These are phyloP conservation scores for Oryzias woworae DNA, from an alignment of 2,113 vertebrate species.

Conservation along the genomic window DNA sequence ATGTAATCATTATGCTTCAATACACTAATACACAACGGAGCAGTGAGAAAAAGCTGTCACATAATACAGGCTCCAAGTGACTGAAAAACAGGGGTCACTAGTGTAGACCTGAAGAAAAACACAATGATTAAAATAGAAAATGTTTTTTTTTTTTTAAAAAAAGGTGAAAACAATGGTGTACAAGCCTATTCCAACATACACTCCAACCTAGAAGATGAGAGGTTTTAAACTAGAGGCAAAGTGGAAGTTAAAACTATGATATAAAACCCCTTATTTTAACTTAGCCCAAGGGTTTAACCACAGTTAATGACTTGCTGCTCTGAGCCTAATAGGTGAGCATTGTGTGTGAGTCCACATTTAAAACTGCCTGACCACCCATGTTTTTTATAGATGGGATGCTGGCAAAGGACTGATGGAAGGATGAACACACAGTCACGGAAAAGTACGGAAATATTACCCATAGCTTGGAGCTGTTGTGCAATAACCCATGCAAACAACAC, in stretches of 20 bases:
- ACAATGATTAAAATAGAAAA: too few species aligned
- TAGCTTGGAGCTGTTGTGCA: constrained; percentile 52
- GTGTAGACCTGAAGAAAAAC: too few species aligned
- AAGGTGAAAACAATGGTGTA: too few species aligned
- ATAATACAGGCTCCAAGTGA: too few species aligned
- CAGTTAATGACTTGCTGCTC: constrained; percentile 33
- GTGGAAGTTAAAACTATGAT: constrained; percentile 52
- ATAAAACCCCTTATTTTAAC: constrained; percentile 46
- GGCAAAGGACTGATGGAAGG: constrained; percentile 38
- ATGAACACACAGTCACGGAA: constrained; percentile 31
- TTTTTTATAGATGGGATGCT: constrained; percentile 65
- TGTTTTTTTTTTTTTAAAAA: too few species aligned
- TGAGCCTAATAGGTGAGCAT: constrained; percentile 35
- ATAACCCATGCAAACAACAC: constrained; percentile 40
- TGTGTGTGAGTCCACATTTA: constrained; percentile 51
- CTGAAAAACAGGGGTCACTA: too few species aligned
- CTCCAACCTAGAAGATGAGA: not conserved
- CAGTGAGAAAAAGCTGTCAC: too few species aligned
- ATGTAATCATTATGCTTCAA: too few species aligned
- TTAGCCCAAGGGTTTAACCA: constrained; percentile 38
- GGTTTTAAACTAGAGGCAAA: constrained; percentile 43
- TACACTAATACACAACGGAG: too few species aligned
- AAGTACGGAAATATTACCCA: constrained; percentile 25
- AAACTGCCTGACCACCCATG: constrained; percentile 71
- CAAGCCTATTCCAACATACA: too few species aligned